Percentiles rank a stretch among this genome's conserved stretches.
phyloP scores from a whole-genome alignment of 2,888 invertebrate genomes.

The Steinernema hermaphroditum region DNA sequence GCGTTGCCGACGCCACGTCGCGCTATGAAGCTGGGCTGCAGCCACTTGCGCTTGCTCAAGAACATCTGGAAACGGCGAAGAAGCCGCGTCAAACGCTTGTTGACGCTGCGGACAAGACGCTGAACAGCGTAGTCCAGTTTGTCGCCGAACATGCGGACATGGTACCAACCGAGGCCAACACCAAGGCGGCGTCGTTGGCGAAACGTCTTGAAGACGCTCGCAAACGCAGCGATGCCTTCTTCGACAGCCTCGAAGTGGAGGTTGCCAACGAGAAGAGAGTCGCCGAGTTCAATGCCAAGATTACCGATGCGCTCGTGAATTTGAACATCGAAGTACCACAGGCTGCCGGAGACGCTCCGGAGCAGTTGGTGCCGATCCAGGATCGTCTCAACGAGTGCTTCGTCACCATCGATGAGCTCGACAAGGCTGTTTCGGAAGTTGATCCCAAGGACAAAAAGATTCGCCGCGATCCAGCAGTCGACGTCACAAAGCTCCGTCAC shows the following conservation, averaged over 20 bases:
- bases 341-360: neutral
- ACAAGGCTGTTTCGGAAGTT: neutral
- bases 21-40: neutral
- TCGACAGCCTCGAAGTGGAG: neutral
- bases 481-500: neutral
- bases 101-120: neutral
- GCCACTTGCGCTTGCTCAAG: neutral
- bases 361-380: neutral
- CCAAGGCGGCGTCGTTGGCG: neutral
- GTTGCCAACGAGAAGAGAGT: neutral
- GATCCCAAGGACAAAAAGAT: neutral
- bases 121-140: too few species aligned
- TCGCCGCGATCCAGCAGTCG: neutral
- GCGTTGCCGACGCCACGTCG: slow-evolving; percentile 19
- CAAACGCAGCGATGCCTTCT: slow-evolving; percentile 17
- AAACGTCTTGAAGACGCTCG: slow-evolving; percentile 33
- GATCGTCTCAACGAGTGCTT: neutral
- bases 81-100: neutral
- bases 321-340: neutral
- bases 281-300: neutral
- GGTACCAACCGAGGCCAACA: neutral
- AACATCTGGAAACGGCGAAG: neutral
- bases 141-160: too few species aligned
- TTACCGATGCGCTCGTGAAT: neutral
- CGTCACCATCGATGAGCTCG: neutral